phyloP scores from a whole-genome alignment of 2,797 vertebrate species.

The Argya squamiceps region DNA sequence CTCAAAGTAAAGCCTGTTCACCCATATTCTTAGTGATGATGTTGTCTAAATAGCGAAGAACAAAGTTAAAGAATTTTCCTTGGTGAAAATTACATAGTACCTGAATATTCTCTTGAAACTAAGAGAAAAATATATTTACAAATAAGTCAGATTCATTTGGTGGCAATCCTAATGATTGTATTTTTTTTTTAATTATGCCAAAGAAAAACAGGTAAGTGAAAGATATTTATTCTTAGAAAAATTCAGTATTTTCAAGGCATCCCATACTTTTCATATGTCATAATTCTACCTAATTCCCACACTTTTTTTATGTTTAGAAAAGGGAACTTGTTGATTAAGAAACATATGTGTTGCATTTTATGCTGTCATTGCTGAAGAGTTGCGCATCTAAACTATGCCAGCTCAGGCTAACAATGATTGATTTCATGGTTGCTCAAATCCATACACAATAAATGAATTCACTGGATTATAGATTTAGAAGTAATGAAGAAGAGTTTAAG shows the following conservation, averaged over 20 bases:
- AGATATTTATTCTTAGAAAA: background rate
- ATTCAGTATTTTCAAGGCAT: background rate
- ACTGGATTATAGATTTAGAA: background rate
- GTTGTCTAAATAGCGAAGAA: background rate
- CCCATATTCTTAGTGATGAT: background rate
- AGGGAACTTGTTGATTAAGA: background rate
- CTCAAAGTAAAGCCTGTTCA: background rate
- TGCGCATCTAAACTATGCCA: background rate
- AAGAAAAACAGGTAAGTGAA: background rate
- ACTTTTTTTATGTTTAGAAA: background rate
- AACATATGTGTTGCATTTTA: background rate
- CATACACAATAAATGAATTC: conserved; percentile 38
- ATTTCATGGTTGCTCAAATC: conserved; percentile 27
- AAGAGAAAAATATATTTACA: background rate
- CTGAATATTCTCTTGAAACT: background rate
- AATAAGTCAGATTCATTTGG: background rate
- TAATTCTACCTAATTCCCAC: background rate
- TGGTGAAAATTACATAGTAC: background rate
- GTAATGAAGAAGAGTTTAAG: conserved; percentile 12
- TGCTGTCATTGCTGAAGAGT: background rate
- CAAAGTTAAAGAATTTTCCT: background rate
- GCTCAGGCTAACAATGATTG: background rate
- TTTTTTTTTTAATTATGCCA: background rate
- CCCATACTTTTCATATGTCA: background rate
- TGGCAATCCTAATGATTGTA: background rate